phyloP scores from a whole-genome alignment of 2,113 vertebrate genomes.

The Anhinga rufa region DNA sequence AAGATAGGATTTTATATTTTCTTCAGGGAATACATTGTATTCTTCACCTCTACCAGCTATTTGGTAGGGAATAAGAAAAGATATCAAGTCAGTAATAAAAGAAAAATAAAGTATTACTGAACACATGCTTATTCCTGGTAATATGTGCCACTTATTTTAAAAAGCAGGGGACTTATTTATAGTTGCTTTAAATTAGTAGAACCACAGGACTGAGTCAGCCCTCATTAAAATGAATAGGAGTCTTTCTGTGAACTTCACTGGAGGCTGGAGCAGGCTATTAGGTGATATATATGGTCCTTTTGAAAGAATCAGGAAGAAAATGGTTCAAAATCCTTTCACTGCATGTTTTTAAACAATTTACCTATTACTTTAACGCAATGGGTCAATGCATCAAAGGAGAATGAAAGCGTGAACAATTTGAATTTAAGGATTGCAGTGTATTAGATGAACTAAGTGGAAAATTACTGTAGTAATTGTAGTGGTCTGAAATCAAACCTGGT shows the following conservation, averaged over 20 bases:
- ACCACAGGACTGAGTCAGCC: not conserved
- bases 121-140: not conserved
- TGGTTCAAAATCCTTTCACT: not conserved
- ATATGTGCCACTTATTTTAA: not conserved
- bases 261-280: not conserved
- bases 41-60: not conserved
- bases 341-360: not conserved
- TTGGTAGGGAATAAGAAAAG: not conserved
- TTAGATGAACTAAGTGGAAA: constrained; percentile 24
- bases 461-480: not conserved
- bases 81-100: not conserved
- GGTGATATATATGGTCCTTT: not conserved
- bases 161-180: not conserved
- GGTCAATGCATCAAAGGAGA: not conserved
- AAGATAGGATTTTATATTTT: not conserved
- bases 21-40: not conserved
- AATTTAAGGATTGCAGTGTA: not conserved
- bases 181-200: constrained; percentile 6
- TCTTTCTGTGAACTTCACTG: not conserved
- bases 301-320: not conserved
- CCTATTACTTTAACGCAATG: not conserved
- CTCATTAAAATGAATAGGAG: not conserved
- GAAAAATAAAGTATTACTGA: not conserved
- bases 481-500: not conserved
- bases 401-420: not conserved